phyloP scores from a whole-genome alignment of 2,888 invertebrate genomes.

The Plagodis dolabraria region DNA sequence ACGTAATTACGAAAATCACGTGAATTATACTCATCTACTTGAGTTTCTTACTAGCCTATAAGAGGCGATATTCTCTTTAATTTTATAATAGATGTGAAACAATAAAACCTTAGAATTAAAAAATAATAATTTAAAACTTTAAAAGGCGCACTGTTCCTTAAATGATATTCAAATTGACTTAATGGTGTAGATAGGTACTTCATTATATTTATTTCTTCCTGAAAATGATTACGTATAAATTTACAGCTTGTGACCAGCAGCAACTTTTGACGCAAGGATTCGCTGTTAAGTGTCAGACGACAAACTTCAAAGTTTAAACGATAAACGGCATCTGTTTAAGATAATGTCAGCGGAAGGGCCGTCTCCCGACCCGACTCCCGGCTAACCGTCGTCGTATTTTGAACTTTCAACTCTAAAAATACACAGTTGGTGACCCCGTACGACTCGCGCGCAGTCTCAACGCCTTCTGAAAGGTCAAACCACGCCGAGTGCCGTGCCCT shows the following conservation, averaged over 20 bases:
- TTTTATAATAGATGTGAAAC: too few relatives aligned
- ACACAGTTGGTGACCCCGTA: slow-evolving; percentile 80
- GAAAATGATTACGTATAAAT: not conserved
- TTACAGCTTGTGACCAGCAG: not conserved
- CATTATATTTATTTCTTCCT: too few relatives aligned
- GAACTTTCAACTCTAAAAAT: slow-evolving; percentile 86
- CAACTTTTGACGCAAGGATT: not conserved
- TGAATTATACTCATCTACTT: too few relatives aligned
- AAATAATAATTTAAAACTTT: too few relatives aligned
- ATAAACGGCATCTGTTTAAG: slow-evolving; percentile 18
- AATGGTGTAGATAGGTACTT: too few relatives aligned
- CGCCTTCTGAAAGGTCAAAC: slow-evolving; percentile 81
- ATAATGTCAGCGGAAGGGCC: slow-evolving; percentile 29
- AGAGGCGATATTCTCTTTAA: too few relatives aligned
- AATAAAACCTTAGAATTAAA: too few relatives aligned
- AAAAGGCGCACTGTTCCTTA: too few relatives aligned
- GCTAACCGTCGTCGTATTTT: slow-evolving; percentile 77
- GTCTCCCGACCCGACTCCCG: slow-evolving; percentile 47
- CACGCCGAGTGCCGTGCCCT: slow-evolving; percentile 65
- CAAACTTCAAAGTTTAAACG: slow-evolving; percentile 3
- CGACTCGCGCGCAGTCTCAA: slow-evolving; percentile 77
- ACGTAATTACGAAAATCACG: too few relatives aligned
- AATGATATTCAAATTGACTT: too few relatives aligned
- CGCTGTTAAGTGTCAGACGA: not conserved
- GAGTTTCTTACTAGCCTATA: too few relatives aligned